A percentile compares a stretch with the other conserved stretches of the same genome.
These are phyloP conservation scores for Catostylus mosaicus DNA, from an alignment of 30 jellyfish, hydroid and myxozoan species.

Conservation along the genomic window DNA sequence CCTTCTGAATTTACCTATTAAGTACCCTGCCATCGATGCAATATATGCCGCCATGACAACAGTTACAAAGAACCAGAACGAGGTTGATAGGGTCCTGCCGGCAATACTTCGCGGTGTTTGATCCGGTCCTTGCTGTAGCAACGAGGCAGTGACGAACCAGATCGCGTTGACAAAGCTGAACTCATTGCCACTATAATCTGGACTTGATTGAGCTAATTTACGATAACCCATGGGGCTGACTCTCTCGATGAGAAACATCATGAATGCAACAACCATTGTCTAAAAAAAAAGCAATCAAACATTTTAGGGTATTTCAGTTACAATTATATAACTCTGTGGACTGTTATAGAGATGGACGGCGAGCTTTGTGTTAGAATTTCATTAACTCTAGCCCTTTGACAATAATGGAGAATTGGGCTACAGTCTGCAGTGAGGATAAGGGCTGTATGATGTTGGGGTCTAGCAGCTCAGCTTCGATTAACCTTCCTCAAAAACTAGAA, in stretches of 20 bases:
- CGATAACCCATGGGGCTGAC: constrained; percentile 83
- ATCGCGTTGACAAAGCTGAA: constrained; percentile 71
- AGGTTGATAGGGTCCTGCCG: constrained; percentile 80
- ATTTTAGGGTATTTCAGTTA: too few relatives aligned
- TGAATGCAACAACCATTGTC: constrained; percentile 58
- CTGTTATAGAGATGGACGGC: too few relatives aligned
- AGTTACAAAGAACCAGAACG: constrained; percentile 79
- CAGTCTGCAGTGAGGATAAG: too few relatives aligned
- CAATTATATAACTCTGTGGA: too few relatives aligned
- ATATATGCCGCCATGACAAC: constrained; percentile 77
- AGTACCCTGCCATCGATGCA: constrained; percentile 74
- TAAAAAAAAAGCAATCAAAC: not conserved
- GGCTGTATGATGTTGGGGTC: too few relatives aligned
- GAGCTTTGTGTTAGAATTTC: too few relatives aligned
- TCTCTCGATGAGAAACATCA: constrained; percentile 75
- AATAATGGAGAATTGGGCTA: too few relatives aligned
- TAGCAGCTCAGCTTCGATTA: too few relatives aligned
- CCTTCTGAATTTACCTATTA: constrained; percentile 42
- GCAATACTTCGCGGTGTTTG: constrained; percentile 83
- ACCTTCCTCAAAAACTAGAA: too few relatives aligned
- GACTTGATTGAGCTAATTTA: constrained; percentile 39
- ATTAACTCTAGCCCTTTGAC: too few relatives aligned
- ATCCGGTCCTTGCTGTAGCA: constrained; percentile 90
- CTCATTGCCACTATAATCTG: constrained; percentile 75
- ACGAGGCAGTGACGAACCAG: constrained; percentile 87